Percentiles rank a stretch among this genome's conserved stretches.
Conservation (phyloP, 1,140 invertebrate genomes). For the Drosophila carrolli region DNA sequence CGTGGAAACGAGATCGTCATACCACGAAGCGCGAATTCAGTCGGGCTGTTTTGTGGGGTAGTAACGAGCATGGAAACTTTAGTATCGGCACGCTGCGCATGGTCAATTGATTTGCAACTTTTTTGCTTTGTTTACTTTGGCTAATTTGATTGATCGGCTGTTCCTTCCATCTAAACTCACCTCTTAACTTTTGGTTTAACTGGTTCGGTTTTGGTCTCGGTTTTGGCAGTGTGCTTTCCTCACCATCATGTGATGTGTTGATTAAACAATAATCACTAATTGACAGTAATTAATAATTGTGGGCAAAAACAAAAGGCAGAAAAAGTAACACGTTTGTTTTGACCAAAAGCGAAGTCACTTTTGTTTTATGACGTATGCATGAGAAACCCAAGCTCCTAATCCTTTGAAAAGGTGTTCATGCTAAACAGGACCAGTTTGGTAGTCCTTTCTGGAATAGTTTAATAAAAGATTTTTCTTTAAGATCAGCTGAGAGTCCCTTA, state of each 20-base stretch:
- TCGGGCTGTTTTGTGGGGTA: slow-evolving; percentile 6
- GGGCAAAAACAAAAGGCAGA: slow-evolving; percentile 16
- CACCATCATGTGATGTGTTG: slow-evolving; percentile 48
- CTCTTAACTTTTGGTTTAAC: slow-evolving; percentile 31
- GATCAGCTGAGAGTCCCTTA: too few species aligned
- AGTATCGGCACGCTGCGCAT: slow-evolving; percentile 48
- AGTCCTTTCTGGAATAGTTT: too few species aligned
- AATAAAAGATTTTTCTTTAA: too few species aligned
- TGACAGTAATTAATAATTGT: slow-evolving; percentile 44
- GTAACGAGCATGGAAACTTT: slow-evolving; percentile 64
- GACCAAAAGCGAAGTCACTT: neutral
- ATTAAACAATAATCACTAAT: slow-evolving; percentile 58
- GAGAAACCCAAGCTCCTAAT: neutral
- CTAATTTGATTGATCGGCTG: slow-evolving; percentile 47
- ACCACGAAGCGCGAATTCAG: slow-evolving; percentile 4
- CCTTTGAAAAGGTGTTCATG: neutral
- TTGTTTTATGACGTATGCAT: slow-evolving; percentile 17
- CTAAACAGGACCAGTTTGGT: too few species aligned
- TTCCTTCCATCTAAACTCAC: slow-evolving; percentile 3
- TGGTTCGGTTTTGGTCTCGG: slow-evolving; percentile 42
- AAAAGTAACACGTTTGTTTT: slow-evolving; percentile 41
- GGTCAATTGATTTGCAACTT: slow-evolving; percentile 56
- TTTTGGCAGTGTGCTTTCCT: slow-evolving; percentile 26
- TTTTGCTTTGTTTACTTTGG: slow-evolving; percentile 43
- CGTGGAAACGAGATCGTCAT: slow-evolving; percentile 20